Conservation (phyloP, 2,888 invertebrate genomes). For the Biston betularia region DNA sequence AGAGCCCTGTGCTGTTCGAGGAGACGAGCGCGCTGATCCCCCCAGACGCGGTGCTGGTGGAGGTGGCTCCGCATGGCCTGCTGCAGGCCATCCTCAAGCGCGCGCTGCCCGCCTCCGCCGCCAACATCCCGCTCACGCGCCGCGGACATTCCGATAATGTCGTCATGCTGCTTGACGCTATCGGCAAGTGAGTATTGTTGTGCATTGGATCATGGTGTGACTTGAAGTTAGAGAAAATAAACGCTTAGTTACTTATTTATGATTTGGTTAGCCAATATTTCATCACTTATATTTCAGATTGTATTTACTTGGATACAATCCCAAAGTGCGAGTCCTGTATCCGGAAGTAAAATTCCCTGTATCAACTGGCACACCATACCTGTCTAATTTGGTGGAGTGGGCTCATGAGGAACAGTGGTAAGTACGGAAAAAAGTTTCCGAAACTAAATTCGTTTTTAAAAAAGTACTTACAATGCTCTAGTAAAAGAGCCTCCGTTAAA, state of each 20-base stretch:
- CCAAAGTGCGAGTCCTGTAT: conserved; percentile 89
- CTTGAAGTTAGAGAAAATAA: too few species aligned
- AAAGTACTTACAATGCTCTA: not conserved
- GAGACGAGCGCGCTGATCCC: conserved; percentile 92
- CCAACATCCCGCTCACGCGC: conserved; percentile 90
- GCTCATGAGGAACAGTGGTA: conserved; percentile 83
- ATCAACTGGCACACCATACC: conserved; percentile 91
- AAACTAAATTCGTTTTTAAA: not conserved
- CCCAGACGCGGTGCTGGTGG: conserved; percentile 91
- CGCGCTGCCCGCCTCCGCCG: conserved; percentile 87
- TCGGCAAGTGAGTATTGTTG: conserved; percentile 66
- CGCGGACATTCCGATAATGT: conserved; percentile 87
- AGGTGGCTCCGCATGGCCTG: conserved; percentile 94
- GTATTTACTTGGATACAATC: conserved; percentile 90
- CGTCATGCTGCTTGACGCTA: conserved; percentile 81
- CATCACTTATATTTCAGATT: conserved; percentile 76
- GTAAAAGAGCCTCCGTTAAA: too few species aligned
- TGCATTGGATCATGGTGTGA: too few species aligned
- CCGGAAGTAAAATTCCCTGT: conserved; percentile 92
- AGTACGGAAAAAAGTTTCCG: not conserved
- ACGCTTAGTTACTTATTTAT: not conserved
- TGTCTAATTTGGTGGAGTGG: conserved; percentile 93
- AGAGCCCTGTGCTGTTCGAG: conserved; percentile 88
- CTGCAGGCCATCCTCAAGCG: conserved; percentile 89
- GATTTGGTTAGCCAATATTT: too few species aligned